Percentiles rank a stretch among this genome's conserved stretches.
Evolutionary conservation across 35 echinoderm and acorn worm species (phyloP).

Genomic region (Anneissia japonica): DNA sequence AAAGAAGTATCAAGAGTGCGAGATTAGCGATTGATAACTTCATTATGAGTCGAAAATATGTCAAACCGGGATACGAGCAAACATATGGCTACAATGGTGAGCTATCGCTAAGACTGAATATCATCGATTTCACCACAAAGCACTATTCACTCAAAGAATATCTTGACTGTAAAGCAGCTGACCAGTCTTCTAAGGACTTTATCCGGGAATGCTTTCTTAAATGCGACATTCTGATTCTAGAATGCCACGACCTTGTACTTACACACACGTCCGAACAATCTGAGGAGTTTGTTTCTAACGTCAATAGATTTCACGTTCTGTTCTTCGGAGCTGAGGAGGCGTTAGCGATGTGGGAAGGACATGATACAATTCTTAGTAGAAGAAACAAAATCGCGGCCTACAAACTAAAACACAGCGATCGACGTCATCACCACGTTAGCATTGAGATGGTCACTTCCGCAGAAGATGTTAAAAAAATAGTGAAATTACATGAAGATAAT

Average conservation of each 20-base stretch:
- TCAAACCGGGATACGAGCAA: not conserved
- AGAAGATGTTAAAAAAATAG: not conserved
- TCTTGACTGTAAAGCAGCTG: not conserved
- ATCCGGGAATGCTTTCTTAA: constrained; percentile 13
- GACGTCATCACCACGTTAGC: not conserved
- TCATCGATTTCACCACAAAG: constrained; percentile 7
- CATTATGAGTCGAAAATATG: constrained; percentile 1
- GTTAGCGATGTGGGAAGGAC: constrained; percentile 2
- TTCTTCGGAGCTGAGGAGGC: constrained; percentile 6
- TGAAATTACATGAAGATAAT: constrained; percentile 10
- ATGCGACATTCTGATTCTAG: not conserved
- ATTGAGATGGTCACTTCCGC: not conserved
- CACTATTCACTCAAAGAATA: not conserved
- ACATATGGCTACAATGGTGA: not conserved
- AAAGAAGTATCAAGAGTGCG: not conserved
- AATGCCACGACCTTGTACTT: constrained; percentile 6
- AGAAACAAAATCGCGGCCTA: constrained; percentile 20
- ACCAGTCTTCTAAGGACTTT: not conserved
- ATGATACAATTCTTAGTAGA: not conserved
- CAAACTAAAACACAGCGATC: constrained; percentile 10
- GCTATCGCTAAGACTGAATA: not conserved
- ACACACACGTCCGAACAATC: not conserved
- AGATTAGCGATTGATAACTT: constrained; percentile 8
- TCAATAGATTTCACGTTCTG: constrained; percentile 8
- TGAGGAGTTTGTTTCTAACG: not conserved